Base-by-base conservation (phyloP, 2,888 invertebrate genomes). In the Hemaris fuciformis region DNA sequence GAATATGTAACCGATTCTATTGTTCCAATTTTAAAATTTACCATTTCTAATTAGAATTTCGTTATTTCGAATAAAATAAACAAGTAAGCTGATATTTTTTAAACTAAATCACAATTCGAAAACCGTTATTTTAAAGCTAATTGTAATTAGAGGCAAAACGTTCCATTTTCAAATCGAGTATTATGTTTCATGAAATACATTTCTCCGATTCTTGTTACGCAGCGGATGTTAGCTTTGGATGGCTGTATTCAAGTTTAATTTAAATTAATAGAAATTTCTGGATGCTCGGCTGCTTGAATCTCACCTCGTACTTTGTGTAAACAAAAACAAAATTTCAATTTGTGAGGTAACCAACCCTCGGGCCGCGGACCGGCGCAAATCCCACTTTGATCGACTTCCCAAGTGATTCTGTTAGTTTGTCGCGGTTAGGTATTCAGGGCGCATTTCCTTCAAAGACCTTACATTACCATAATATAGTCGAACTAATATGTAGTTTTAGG, bases 251-350 rank as follows among this genome's bases (percentile, higher is more conserved):
- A 53, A 38, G 38, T 18, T 13, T 42, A 60, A 53, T 60, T 60
- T 60, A 41, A 60, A 60, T 48, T 60, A 53, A 60, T 60, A 60
- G 48, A 41, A 48, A 71, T 72, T 70, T 69, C 71, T 68, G 68
- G 62, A 38, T 38, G 38, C 38, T 38, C 38, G 13, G 38, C n/a
- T 38, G 38, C n/a, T 38, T 65, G 72, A 75, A 81, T 74, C 80
- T 77, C 76, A 83, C 84, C 83, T 85, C 82, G 73, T 75, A 70
- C 76, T 81, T 77, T 79, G 77, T 79, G 81, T 83, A 86, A 86
- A 88, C 84, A 86, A 87, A 86, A 85, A 84, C 83, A 81, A 81
- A 86, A 83, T 88, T 88, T 87, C 87, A 87, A 87, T 88, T 87
- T 83, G 73, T 69, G 74, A 71, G 73, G 74, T 59, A 59, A 75